A percentile compares a stretch with the other conserved stretches of the same genome.
Evolutionary conservation across 2,113 vertebrate species (phyloP).

Genomic region (Gila orcuttii): DNA sequence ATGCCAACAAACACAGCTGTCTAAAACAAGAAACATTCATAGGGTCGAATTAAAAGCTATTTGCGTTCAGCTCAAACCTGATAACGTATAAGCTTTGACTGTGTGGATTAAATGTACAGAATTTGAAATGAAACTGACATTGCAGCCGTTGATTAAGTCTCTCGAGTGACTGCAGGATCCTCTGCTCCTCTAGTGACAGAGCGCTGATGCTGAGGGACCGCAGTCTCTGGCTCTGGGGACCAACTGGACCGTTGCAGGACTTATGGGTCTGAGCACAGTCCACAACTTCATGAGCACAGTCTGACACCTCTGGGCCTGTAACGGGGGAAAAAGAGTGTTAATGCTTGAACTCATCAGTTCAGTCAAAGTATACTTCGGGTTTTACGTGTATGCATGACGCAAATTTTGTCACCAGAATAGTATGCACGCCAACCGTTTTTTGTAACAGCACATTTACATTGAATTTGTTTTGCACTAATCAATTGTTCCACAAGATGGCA

Average conservation of each 20-base stretch:
- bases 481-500: too few species aligned
- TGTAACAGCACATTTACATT: too few species aligned
- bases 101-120: neutral
- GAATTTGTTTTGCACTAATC: too few species aligned
- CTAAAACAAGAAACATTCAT: neutral
- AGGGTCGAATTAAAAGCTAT: neutral
- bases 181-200: constrained; percentile 85
- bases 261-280: constrained; percentile 65
- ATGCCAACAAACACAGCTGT: neutral
- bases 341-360: neutral
- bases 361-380: too few species aligned
- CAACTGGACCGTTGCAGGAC: constrained; percentile 30
- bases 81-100: neutral
- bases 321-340: constrained; percentile 40
- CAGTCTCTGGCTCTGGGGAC: constrained; percentile 43
- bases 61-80: neutral
- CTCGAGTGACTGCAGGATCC: constrained; percentile 84
- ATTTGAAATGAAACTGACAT: constrained; percentile 73
- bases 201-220: constrained; percentile 57
- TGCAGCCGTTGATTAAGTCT: constrained; percentile 82
- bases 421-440: too few species aligned
- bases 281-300: constrained; percentile 71
- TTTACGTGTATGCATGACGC: too few species aligned
- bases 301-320: constrained; percentile 75
- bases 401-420: too few species aligned